A percentile compares a stretch with the other conserved stretches of the same genome.
phyloP scores from a whole-genome alignment of 2,797 vertebrate species.

The Enteromius paludinosus region DNA sequence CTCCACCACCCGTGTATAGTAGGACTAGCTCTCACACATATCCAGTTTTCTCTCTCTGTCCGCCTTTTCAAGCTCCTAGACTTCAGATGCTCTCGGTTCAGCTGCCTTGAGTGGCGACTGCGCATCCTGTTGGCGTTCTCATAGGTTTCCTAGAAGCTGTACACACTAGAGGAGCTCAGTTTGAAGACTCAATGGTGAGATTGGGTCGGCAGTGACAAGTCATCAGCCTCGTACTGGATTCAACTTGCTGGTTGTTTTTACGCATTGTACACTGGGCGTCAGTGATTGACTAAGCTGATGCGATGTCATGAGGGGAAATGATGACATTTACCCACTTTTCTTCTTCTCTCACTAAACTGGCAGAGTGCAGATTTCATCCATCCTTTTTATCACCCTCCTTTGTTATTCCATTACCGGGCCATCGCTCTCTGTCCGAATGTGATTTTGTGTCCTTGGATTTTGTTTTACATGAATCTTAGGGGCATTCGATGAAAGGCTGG shows the following conservation, averaged over 20 bases:
- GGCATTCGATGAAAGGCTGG: conserved; percentile 61
- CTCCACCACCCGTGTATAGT: conserved; percentile 95
- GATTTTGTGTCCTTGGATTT: conserved; percentile 52
- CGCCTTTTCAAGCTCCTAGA: conserved; percentile 27
- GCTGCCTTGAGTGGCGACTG: conserved; percentile 31
- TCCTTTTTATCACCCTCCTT: conserved; percentile 6
- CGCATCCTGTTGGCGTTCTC: conserved; percentile 31
- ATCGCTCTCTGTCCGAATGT: conserved; percentile 29
- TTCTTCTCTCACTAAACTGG: conserved; percentile 40
- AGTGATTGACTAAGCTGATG: conserved; percentile 19
- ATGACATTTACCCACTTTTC: conserved; percentile 29
- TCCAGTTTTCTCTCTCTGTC: conserved; percentile 47
- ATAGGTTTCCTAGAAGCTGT: conserved; percentile 24
- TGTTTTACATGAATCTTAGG: conserved; percentile 52
- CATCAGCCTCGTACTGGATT: conserved; percentile 26
- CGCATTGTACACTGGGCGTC: conserved; percentile 16
- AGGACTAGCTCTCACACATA: conserved; percentile 47
- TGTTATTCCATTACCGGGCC: conserved; percentile 34
- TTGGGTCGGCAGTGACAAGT: conserved; percentile 10
- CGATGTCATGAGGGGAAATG: conserved; percentile 16
- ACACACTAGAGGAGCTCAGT: conserved; percentile 23
- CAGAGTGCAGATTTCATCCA: conserved; percentile 41
- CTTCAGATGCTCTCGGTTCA: conserved; percentile 15
- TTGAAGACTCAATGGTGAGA: conserved; percentile 23
- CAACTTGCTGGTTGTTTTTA: conserved; percentile 15